Evolutionary conservation across 2,113 vertebrate genomes (phyloP).

Genomic region (Cheilinus undulatus): DNA sequence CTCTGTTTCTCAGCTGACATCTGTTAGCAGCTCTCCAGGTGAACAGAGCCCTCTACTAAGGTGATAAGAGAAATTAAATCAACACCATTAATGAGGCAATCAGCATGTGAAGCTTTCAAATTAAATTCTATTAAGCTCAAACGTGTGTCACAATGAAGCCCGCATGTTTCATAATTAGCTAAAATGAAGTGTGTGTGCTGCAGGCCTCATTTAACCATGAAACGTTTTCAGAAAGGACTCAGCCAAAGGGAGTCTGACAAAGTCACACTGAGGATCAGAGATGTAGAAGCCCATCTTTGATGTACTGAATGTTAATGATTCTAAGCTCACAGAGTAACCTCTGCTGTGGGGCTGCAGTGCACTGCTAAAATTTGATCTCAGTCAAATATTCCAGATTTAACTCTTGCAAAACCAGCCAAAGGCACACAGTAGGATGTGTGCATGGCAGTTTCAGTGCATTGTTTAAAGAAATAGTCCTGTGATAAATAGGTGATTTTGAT

Average conservation of each 20-base stretch:
- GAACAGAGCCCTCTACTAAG: background rate
- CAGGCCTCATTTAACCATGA: background rate
- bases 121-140: background rate
- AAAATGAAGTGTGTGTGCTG: background rate
- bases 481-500: too few species aligned
- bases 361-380: background rate
- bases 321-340: background rate
- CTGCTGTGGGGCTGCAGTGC: background rate
- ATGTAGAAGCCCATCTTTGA: background rate
- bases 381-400: background rate
- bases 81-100: background rate
- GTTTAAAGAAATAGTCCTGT: background rate
- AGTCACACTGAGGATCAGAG: background rate
- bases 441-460: too few species aligned
- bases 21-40: background rate
- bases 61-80: slow-evolving; percentile 8
- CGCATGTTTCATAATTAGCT: background rate
- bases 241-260: background rate
- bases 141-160: background rate
- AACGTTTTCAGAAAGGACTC: background rate
- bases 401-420: background rate
- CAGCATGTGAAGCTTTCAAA: background rate
- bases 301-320: background rate
- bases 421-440: background rate
- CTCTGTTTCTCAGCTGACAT: too few species aligned